Conservation (phyloP, 2,888 invertebrate species). For the Cataglyphis albicans region DNA sequence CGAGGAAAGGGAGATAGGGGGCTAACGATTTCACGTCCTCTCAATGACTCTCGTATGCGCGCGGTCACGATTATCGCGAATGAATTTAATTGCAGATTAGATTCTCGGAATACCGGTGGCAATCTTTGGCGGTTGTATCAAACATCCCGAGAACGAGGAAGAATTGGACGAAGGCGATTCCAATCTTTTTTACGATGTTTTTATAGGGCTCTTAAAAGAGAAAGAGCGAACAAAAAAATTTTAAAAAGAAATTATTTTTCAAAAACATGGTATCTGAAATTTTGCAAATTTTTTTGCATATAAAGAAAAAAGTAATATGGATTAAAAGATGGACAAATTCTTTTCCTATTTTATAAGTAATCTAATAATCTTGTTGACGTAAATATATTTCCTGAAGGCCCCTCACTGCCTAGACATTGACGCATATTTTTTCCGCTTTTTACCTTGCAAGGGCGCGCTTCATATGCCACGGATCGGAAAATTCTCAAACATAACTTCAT, state of each 20-base stretch:
- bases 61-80: conserved; percentile 35
- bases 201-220: neutral
- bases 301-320: conserved; percentile 20
- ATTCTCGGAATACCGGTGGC: conserved; percentile 42
- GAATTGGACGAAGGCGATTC: neutral
- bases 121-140: conserved; percentile 32
- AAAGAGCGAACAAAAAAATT: neutral
- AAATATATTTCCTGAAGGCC: neutral
- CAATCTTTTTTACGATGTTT: neutral
- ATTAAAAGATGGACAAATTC: conserved; percentile 18
- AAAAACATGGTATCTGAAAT: neutral
- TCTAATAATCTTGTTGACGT: conserved; percentile 26
- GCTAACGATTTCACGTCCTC: conserved; percentile 13
- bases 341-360: conserved; percentile 33
- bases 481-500: conserved; percentile 29
- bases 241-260: neutral
- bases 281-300: neutral
- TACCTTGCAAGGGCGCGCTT: neutral
- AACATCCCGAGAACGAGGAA: neutral
- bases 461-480: conserved; percentile 24
- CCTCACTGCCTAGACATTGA: conserved; percentile 12
- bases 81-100: conserved; percentile 60
- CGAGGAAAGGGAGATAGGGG: neutral
- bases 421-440: neutral
- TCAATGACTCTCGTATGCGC: conserved; percentile 25